A percentile compares a stretch with the other conserved stretches of the same genome.
phyloP scores from a whole-genome alignment of 2,113 vertebrate genomes.

The Equus quagga region DNA sequence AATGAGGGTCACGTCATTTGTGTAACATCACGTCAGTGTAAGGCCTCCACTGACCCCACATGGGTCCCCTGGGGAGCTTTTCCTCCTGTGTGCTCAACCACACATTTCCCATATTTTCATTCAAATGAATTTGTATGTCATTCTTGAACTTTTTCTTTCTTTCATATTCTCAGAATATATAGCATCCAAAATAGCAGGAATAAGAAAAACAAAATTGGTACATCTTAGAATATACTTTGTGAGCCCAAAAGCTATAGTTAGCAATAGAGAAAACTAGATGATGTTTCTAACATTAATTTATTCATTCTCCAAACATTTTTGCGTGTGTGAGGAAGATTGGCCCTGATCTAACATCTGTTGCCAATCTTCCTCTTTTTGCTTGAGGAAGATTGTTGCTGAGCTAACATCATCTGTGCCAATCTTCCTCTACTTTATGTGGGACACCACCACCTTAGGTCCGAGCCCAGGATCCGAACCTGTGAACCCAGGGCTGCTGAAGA shows the following conservation, averaged over 20 bases:
- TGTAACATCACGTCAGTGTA: neutral
- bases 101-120: neutral
- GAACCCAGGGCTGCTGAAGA: too few relatives aligned
- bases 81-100: neutral
- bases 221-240: constrained; percentile 12
- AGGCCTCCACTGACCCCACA: neutral
- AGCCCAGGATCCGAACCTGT: too few relatives aligned
- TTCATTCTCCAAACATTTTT: neutral
- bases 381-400: too few relatives aligned
- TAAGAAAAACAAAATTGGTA: neutral
- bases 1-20: neutral
- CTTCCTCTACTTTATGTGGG: too few relatives aligned
- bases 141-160: neutral
- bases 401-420: too few relatives aligned
- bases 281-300: neutral
- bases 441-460: too few relatives aligned
- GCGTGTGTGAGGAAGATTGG: too few relatives aligned
- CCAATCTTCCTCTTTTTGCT: too few relatives aligned
- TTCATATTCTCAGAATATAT: neutral
- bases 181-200: neutral
- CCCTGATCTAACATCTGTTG: too few relatives aligned
- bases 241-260: neutral
- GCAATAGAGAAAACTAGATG: constrained; percentile 43
- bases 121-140: neutral
- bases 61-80: neutral